Evolutionary conservation across 2,113 vertebrate species (phyloP).

Genomic region (Onychorhynchus coronatus): DNA sequence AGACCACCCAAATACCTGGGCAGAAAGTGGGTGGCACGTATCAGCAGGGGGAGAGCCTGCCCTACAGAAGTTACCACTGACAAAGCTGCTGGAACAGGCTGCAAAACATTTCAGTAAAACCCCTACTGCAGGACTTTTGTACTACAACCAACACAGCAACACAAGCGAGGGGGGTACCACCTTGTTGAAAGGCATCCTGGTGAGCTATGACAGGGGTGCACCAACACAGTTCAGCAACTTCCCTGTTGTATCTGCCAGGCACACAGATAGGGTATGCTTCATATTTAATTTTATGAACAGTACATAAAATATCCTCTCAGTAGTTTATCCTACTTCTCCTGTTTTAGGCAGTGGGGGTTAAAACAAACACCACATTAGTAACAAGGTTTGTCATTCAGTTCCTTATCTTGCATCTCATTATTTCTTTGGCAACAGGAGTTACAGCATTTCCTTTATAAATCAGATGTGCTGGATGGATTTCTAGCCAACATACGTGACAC

Average conservation of each 20-base stretch:
- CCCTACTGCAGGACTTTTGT: neutral
- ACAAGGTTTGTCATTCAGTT: neutral
- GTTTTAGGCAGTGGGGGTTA: neutral
- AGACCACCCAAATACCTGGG: rapidly evolving
- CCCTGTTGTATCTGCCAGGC: neutral
- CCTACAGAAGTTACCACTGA: neutral
- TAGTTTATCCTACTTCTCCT: neutral
- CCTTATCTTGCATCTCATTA: slow-evolving; percentile 37
- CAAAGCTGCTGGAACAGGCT: neutral
- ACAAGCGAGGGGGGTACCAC: rapidly evolving
- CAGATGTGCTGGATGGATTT: neutral
- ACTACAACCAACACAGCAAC: neutral
- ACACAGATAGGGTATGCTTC: rapidly evolving
- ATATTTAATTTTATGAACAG: neutral
- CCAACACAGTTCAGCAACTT: neutral
- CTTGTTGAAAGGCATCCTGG: neutral
- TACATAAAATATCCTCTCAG: rapidly evolving
- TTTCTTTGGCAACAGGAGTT: slow-evolving; percentile 35
- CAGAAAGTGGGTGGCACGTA: neutral
- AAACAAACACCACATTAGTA: neutral
- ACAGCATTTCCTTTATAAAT: slow-evolving; percentile 19
- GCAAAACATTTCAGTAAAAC: neutral
- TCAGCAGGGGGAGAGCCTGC: neutral
- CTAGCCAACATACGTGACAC: neutral
- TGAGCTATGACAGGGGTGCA: neutral